Evolutionary conservation across 1,140 invertebrate species (phyloP), one percentile per base, ranked within the genome.

Genomic region (Leptinotarsa lineolata): DNA sequence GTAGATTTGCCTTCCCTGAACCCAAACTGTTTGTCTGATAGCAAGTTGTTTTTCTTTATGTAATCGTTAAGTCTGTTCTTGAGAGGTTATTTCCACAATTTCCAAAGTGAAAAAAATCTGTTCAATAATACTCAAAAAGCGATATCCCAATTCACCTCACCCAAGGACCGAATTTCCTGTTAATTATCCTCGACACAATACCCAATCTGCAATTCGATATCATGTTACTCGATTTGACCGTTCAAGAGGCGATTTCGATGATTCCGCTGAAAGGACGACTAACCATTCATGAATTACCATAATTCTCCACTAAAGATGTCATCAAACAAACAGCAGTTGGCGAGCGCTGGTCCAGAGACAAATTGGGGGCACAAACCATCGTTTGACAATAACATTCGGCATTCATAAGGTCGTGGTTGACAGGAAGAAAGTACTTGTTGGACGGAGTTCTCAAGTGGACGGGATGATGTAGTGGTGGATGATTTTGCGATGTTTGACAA

Each of bases 371-470:
- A 58, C 58, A 64, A 18, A 54, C 48, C 48, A 54, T 54, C 48
- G n/a, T 54, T 54, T 18, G n/a, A 54, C 63, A 45, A 44, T 46
- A 21, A 54, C 30, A 45, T 64, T 67, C 48, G 30, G n/a, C 45
- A 46, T 18, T 22, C 61, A 61, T 45, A 64, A 68, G 71, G 71
- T 67, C 71, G 15, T 65, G 21, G 63, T 45, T 48, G 68, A 75
- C 74, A 75, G 74, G 74, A 75, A 75, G 45, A 69, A 72, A 72
- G 69, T 72, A 75, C 74, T 75, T 72, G 74, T 72, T 70, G 54
- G 66, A 64, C 6, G 48, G 48, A 54, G 48, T 72, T 58, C 58
- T 20, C 63, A 24, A 65, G 63, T 24, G 39, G 63, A 39, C 22
- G 24, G 63, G 22, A 65, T 39, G 61, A 63, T 63, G 61, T 63